Conservation (phyloP, 2,888 invertebrate genomes). For the Congeria kusceri region DNA sequence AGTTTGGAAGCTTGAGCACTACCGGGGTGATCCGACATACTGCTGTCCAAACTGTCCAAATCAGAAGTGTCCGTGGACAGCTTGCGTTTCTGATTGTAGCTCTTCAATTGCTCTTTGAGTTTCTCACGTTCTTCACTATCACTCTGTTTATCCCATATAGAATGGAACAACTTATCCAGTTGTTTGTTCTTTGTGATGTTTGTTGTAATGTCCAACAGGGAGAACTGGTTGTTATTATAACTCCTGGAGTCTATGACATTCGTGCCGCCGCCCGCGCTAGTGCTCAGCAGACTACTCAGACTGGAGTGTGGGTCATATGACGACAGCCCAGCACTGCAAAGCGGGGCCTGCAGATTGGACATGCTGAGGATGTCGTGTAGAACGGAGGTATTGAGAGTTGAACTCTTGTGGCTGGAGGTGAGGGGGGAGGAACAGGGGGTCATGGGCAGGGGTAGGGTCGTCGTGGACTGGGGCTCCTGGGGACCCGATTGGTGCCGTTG, state of each 20-base stretch:
- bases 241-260: slow-evolving; percentile 10
- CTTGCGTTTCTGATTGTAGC: slow-evolving; percentile 70
- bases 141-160: slow-evolving; percentile 74
- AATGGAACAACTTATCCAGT: slow-evolving; percentile 69
- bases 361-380: slow-evolving; percentile 47
- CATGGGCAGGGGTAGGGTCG: slow-evolving; percentile 62
- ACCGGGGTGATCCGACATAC: slow-evolving; percentile 12
- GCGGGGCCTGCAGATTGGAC: too few species aligned
- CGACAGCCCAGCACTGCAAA: too few species aligned
- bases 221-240: slow-evolving; percentile 7
- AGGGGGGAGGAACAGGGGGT: slow-evolving; percentile 62
- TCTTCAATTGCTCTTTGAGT: slow-evolving; percentile 28
- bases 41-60: slow-evolving; percentile 21
- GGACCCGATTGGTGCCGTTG: slow-evolving; percentile 80
- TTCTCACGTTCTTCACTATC: slow-evolving; percentile 53
- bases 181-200: slow-evolving; percentile 46
- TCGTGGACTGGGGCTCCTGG: slow-evolving; percentile 80
- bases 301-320: too few species aligned
- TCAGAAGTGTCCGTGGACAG: slow-evolving; percentile 16
- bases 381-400: slow-evolving; percentile 23
- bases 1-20: slow-evolving; percentile 63
- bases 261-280: background rate
- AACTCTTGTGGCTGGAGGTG: slow-evolving; percentile 34
- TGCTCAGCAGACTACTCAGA: too few species aligned
- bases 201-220: background rate